phyloP scores from a whole-genome alignment of 2,888 invertebrate genomes.

The Acanthococcus lagerstroemiae region DNA sequence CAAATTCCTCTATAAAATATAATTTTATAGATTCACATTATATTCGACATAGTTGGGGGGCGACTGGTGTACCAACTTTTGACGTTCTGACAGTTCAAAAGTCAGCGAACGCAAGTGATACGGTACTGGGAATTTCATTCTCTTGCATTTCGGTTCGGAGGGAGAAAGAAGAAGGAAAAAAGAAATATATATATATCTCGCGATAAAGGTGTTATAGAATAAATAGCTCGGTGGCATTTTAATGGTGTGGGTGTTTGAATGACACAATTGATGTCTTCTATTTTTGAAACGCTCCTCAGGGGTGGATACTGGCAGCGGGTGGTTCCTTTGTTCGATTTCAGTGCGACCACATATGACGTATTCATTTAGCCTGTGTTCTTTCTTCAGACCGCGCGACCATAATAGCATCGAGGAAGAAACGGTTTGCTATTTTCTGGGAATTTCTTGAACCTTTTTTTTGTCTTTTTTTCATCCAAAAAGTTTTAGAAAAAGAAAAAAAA shows the following conservation, averaged over 20 bases:
- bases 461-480: not conserved
- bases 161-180: too few species aligned
- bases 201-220: not conserved
- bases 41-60: too few species aligned
- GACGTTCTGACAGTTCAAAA: too few species aligned
- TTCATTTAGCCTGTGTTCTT: slow-evolving; percentile 13
- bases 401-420: not conserved
- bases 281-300: slow-evolving; percentile 1
- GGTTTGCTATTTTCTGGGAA: too few species aligned
- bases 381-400: too few species aligned
- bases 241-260: slow-evolving; percentile 25
- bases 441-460: not conserved
- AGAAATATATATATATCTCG: not conserved
- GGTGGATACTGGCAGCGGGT: not conserved
- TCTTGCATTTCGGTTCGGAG: too few species aligned
- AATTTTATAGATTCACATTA: too few species aligned
- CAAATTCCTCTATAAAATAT: too few species aligned
- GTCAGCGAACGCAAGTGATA: too few species aligned
- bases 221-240: slow-evolving; percentile 25
- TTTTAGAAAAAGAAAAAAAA: too few species aligned
- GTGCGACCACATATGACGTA: slow-evolving; percentile 13
- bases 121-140: too few species aligned
- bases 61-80: too few species aligned
- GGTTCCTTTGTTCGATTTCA: slow-evolving; percentile 10
- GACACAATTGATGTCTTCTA: slow-evolving; percentile 23